These are phyloP conservation scores for Spialia ferax DNA, from an alignment of 2,888 invertebrate species.

Conservation along the genomic window DNA sequence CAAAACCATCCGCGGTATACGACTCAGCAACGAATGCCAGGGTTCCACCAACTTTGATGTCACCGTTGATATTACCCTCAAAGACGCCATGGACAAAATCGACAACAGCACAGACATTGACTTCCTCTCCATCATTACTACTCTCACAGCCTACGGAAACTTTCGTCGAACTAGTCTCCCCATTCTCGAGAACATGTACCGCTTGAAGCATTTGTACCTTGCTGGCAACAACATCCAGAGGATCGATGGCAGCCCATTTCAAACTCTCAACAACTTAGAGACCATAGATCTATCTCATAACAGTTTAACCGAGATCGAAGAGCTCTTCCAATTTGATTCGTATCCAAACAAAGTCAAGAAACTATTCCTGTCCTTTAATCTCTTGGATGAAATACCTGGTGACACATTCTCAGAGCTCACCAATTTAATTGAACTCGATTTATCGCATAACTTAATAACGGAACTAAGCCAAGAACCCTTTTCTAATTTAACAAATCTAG, in stretches of 20 bases:
- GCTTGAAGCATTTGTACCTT: slow-evolving; percentile 60
- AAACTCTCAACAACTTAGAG: slow-evolving; percentile 59
- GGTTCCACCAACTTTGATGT: slow-evolving; percentile 67
- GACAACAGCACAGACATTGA: slow-evolving; percentile 54
- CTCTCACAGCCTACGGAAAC: slow-evolving; percentile 58
- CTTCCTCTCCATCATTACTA: slow-evolving; percentile 61
- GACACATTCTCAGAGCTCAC: slow-evolving; percentile 63
- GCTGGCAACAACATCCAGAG: slow-evolving; percentile 57
- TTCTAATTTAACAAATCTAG: slow-evolving; percentile 63
- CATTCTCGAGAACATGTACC: slow-evolving; percentile 62
- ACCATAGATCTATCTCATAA: slow-evolving; percentile 67
- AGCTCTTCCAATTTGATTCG: slow-evolving; percentile 64
- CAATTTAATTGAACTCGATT: slow-evolving; percentile 66
- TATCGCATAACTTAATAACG: slow-evolving; percentile 65
- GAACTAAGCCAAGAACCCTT: slow-evolving; percentile 70
- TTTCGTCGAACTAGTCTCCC: slow-evolving; percentile 60
- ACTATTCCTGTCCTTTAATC: slow-evolving; percentile 63
- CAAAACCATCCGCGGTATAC: slow-evolving; percentile 55
- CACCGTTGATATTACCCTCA: slow-evolving; percentile 61
- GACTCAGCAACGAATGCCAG: slow-evolving; percentile 60
- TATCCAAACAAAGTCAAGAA: slow-evolving; percentile 61
- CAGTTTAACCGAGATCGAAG: slow-evolving; percentile 56
- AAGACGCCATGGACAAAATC: slow-evolving; percentile 57
- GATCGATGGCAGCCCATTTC: slow-evolving; percentile 62
- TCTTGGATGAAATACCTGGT: slow-evolving; percentile 58